Base-by-base conservation (phyloP, 1,140 invertebrate species). In the Sinonovacula constricta region DNA sequence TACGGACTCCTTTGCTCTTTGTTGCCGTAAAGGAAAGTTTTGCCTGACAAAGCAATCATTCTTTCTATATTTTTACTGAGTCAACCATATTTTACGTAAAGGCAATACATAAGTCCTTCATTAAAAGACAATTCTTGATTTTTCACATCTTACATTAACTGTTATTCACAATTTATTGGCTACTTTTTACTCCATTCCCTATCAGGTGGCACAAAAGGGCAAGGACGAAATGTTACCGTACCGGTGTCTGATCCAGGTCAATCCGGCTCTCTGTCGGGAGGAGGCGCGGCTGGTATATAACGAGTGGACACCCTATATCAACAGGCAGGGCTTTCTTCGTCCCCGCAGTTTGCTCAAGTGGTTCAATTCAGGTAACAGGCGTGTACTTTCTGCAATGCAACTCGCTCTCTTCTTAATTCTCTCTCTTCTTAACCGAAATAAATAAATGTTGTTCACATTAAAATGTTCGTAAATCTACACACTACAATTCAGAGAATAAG, bases 311-410 rank as follows among this genome's bases (percentile, higher is more conserved):
- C n/a, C 45, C 39, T 59, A 31, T 39, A 56, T 76, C 15, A 34
- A 56, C 45, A 65, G 31, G n/a, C 18, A 57, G 12, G 63, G 63
- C 1, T 76, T 26, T 26, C 63, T 76, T 28, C 34, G 51, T 28
- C 72, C 72, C 0, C 57, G 31, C 10, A 33, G 28, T 34, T 34
- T 76, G 30, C 31, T 76, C 2, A 31, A 67, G 2, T 76, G 72
- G 72, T 76, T 76, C 22, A 76, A 76, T 34, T 22, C 14, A 62
- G 65, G 65, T 78, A 70, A 15, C n/a, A n/a, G n/a, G n/a, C n/a
- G n/a, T n/a, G 24, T 51, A 18, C 45, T 49, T 22, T 51, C 15
- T 7, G 3, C 24, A 51, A 15, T 18, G 24, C 7, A 51, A 18
- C 24, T 51, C 24, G 24, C 7, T 51, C 18, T 51, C 49, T 18